phyloP scores from a whole-genome alignment of 2,888 invertebrate genomes.

The Dryococelus australis region DNA sequence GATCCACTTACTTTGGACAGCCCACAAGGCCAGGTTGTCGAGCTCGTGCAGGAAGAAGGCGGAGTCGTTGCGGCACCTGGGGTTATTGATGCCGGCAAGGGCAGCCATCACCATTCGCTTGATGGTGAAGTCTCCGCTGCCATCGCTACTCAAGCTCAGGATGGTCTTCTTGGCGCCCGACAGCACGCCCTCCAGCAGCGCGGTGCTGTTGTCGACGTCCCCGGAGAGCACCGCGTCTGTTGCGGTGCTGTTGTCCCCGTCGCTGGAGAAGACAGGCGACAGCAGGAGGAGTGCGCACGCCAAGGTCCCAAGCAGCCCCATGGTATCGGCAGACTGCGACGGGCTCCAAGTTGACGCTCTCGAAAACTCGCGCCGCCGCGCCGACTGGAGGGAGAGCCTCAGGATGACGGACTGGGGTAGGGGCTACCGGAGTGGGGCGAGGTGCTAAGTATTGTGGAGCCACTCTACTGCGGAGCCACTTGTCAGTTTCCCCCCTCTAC shows the following conservation, averaged over 20 bases:
- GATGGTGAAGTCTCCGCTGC: background rate
- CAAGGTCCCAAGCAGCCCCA: background rate
- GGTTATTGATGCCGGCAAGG: background rate
- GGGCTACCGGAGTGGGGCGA: background rate
- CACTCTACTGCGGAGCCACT: too few relatives aligned
- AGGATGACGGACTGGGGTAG: background rate
- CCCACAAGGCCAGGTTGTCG: slow-evolving; percentile 23
- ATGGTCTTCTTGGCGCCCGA: background rate
- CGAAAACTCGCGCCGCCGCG: background rate
- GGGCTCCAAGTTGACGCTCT: background rate
- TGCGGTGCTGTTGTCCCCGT: background rate
- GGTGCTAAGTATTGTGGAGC: background rate
- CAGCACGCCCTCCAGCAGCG: background rate
- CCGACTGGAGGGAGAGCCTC: background rate
- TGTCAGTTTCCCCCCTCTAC: too few relatives aligned
- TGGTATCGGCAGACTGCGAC: background rate
- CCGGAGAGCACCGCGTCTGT: background rate
- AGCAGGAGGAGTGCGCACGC: background rate
- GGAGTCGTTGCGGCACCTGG: slow-evolving; percentile 21
- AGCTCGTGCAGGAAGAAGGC: slow-evolving; percentile 25
- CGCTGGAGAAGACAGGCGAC: background rate
- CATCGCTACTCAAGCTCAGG: background rate
- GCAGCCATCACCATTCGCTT: background rate
- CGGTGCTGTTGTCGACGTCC: background rate
- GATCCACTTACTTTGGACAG: slow-evolving; percentile 20